Percentiles rank a stretch among this genome's conserved stretches.
phyloP scores from a whole-genome alignment of 2,797 vertebrate genomes.

The Hozukius guyotensis region DNA sequence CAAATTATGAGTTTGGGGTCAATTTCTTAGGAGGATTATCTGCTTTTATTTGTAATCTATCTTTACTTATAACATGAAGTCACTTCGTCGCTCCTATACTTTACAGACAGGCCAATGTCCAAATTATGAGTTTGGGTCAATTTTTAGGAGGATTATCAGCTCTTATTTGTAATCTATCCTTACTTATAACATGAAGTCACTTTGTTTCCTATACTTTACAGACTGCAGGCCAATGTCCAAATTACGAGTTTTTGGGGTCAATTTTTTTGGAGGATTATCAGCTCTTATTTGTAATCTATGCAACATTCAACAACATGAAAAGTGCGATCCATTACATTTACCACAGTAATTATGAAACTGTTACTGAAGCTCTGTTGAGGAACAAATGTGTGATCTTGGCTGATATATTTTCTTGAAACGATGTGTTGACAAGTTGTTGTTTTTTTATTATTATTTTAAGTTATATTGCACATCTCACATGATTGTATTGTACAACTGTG shows the following conservation, averaged over 20 bases:
- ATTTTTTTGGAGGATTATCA: conserved; percentile 39
- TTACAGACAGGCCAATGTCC: too few relatives aligned
- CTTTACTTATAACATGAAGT: too few relatives aligned
- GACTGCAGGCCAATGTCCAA: conserved; percentile 47
- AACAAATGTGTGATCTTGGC: conserved; percentile 50
- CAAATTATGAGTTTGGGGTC: too few relatives aligned
- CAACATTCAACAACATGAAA: conserved; percentile 72
- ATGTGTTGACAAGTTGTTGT: conserved; percentile 68
- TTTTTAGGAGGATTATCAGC: too few relatives aligned
- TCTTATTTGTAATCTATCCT: too few relatives aligned
- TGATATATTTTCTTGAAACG: conserved; percentile 62
- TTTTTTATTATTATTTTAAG: conserved; percentile 40
- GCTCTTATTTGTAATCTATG: conserved; percentile 83
- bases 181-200: conserved; percentile 30
- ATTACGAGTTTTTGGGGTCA: conserved; percentile 34
- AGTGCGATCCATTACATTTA: conserved; percentile 38
- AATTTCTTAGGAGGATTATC: too few relatives aligned
- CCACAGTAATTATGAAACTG: conserved; percentile 21
- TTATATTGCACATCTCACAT: conserved; percentile 82
- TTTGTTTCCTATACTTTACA: conserved; percentile 39
- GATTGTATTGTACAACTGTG: conserved; percentile 88
- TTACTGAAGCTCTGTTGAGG: conserved; percentile 36
- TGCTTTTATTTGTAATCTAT: too few relatives aligned
- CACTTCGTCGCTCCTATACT: too few relatives aligned
- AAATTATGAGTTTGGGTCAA: too few relatives aligned